Evolutionary conservation across 2,888 invertebrate species (phyloP), one percentile per base, ranked within the genome.

Genomic region (Sphaerophoria rueppellii): DNA sequence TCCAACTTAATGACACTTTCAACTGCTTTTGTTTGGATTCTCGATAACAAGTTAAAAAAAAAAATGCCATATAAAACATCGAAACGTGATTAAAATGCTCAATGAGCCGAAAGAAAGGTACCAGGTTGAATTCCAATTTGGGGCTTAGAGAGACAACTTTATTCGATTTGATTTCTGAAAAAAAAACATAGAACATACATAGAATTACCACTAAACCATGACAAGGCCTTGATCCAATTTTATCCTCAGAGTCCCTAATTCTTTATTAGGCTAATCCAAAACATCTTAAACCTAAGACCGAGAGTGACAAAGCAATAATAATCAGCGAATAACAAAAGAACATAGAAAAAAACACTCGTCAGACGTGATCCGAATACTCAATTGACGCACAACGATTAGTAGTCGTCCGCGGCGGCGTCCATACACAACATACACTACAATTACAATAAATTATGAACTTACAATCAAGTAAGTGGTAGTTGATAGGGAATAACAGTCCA

Each of bases 391-490:
- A 48, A 48, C 35, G 5, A 35, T 63, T 24, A 37, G 24, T 4
- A 16, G 43, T 14, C 43, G 40, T 4, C 14, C 4, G 7, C 5
- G 7, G 35, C 35, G 63, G 50, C 50, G 35, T n/a, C 35, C 35
- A 37, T 12, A 37, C 32, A 70, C 24, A 24, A 24, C 14, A 52
- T 58, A 78, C 82, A 65, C 73, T 37, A 63, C 32, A 71, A 67
- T 83, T 79, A 60, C 52, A 40, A 67, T n/a, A n/a, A 32, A 50
- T 67, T 70, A 82, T 24, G 24, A n/a, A 63, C 58, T 60, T 74
- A 70, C 69, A 4, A 50, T 61, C 61, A 48, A 67, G 48, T 57
- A 52, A 48, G 40, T 40, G 4, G 40, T 40, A 40, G 40, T 40
- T 40, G 40, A 9, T 43, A 43, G 43, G 4, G 43, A 7, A 40